Percentiles rank a stretch among this genome's conserved stretches.
These are phyloP conservation scores for Promerops cafer DNA, from an alignment of 2,113 vertebrate species.

Conservation along the genomic window DNA sequence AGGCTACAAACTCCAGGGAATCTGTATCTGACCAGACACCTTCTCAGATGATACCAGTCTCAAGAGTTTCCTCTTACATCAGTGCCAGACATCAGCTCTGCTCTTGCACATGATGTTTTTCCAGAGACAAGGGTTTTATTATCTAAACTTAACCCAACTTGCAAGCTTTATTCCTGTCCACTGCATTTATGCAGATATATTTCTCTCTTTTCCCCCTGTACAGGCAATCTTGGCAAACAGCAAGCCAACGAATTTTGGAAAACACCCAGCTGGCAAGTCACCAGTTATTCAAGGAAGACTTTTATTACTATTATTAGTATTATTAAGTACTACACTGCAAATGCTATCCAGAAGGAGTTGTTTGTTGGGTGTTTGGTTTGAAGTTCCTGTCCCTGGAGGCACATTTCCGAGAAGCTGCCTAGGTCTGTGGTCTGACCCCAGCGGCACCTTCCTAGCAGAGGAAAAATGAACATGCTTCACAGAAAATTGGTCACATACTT, in stretches of 20 bases:
- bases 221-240: not conserved
- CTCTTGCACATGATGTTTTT: not conserved
- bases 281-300: conserved; percentile 11
- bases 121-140: not conserved
- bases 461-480: not conserved
- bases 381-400: not conserved
- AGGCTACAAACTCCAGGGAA: not conserved
- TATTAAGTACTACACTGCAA: not conserved
- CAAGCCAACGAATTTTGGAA: not conserved
- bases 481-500: not conserved
- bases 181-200: not conserved
- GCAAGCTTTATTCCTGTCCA: not conserved
- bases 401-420: conserved; percentile 33
- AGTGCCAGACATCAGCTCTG: not conserved
- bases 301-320: conserved; percentile 31
- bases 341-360: conserved; percentile 1
- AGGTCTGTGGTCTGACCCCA: conserved; percentile 30
- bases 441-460: not conserved
- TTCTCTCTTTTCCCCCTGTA: not conserved
- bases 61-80: conserved; percentile 1
- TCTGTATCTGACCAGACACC: not conserved
- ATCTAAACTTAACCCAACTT: not conserved
- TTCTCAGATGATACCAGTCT: not conserved
- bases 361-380: not conserved
- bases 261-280: conserved; percentile 6